Base-by-base conservation (phyloP, 2,888 invertebrate genomes). In the Steinernema carpocapsae region DNA sequence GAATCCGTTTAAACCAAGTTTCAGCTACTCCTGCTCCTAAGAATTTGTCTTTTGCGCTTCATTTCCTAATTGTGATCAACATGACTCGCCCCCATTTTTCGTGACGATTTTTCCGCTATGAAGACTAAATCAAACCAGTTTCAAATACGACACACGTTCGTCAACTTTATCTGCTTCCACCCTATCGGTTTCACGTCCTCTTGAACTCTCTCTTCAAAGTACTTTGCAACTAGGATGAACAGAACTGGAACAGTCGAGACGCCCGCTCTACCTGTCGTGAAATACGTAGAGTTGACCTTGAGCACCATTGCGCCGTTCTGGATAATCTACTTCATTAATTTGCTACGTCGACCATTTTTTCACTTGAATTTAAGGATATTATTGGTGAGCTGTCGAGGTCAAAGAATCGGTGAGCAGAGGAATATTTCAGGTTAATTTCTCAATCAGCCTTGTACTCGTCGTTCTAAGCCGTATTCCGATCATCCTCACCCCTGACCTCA, bases 361-460 rank as follows among this genome's bases (percentile, higher is more conserved):
- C 64, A 64, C n/a, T 29, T 64, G 12, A 64, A 64, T 32, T 26
- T 64, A 7, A 64, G 64, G 32, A 64, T 64, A 12, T 12, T 64
- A 2, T 26, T 64, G 64, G 64, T 64, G 32, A 10, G 64, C 14
- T 14, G 1, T 17, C 10, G 1, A 6, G 4, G 10, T 37, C 37
- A 37, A 37, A 37, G 37, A 37, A 37, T n/a, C n/a, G n/a, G n/a
- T n/a, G n/a, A n/a, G n/a, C n/a, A n/a, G n/a, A 10, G 17, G n/a
- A 4, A 48, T 10, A 4, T 48, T 48, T 14, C 19, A 64, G 64
- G 29, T 37, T 7, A 64, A 64, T n/a, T 64, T 64, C 37, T 64
- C 64, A 1, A 4, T 64, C 7, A 29, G 32, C 32, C 37, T 64
- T 1, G 32, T 64, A 2, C 17, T 29, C 17, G 26, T 37, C 19